A percentile compares a stretch with the other conserved stretches of the same genome.
Conservation (phyloP, 2,888 invertebrate genomes). For the Altica lythri region DNA sequence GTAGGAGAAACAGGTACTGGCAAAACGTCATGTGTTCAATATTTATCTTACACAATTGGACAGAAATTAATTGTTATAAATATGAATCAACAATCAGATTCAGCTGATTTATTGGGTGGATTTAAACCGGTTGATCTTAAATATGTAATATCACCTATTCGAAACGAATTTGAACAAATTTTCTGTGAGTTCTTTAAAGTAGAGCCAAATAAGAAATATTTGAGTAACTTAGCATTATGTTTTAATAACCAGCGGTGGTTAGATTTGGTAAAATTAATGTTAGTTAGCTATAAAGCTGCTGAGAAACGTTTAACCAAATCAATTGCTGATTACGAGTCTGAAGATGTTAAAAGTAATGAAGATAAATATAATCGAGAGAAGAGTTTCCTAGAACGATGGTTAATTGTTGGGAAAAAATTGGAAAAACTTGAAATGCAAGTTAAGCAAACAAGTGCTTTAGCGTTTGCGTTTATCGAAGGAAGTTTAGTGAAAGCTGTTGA, state of each 20-base stretch:
- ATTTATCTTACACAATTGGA: conserved; percentile 81
- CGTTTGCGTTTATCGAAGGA: conserved; percentile 93
- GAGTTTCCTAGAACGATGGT: conserved; percentile 66
- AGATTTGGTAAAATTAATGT: conserved; percentile 76
- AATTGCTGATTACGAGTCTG: conserved; percentile 28
- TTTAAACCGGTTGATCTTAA: conserved; percentile 94
- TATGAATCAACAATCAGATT: conserved; percentile 99
- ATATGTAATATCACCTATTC: conserved; percentile 79
- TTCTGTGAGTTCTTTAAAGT: conserved; percentile 79
- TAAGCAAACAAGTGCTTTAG: conserved; percentile 71
- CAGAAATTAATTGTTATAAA: conserved; percentile 92
- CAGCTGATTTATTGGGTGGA: conserved; percentile 94
- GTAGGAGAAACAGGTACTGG: conserved; percentile 99
- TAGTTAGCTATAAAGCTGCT: conserved; percentile 72
- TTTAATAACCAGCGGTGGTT: conserved; percentile 75
- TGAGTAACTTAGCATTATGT: conserved; percentile 77
- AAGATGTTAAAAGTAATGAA: conserved; percentile 1
- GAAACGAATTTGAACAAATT: conserved; percentile 79
- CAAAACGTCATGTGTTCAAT: conserved; percentile 94
- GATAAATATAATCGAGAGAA: conserved; percentile 51
- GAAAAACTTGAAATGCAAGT: conserved; percentile 75
- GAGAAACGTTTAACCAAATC: conserved; percentile 58
- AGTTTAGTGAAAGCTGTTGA: conserved; percentile 89
- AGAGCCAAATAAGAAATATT: conserved; percentile 80
- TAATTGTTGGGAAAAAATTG: conserved; percentile 68